phyloP scores from a whole-genome alignment of 1,140 invertebrate species.

The Nymphalis io region DNA sequence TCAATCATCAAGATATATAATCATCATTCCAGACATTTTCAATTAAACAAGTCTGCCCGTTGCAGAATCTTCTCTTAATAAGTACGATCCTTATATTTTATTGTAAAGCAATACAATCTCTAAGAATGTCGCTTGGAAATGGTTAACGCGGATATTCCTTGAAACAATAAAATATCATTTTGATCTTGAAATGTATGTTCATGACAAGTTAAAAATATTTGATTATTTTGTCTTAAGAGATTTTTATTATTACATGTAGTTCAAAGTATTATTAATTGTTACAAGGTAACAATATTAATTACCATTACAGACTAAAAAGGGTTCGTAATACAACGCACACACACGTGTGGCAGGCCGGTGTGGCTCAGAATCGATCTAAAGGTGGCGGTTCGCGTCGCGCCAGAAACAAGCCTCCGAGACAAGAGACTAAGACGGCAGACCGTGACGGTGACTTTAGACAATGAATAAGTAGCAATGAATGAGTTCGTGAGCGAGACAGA shows the following conservation, averaged over 20 bases:
- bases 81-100: conserved; percentile 3
- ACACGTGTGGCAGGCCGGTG: too few relatives aligned
- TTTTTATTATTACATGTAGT: background rate
- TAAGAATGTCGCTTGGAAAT: background rate
- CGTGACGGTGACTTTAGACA: too few relatives aligned
- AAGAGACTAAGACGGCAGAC: too few relatives aligned
- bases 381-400: too few relatives aligned
- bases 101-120: conserved; percentile 3
- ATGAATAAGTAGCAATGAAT: too few relatives aligned
- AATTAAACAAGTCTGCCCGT: conserved; percentile 22
- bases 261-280: too few relatives aligned
- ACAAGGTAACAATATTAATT: too few relatives aligned
- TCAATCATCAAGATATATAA: background rate
- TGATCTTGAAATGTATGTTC: background rate
- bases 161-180: background rate
- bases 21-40: conserved; percentile 12
- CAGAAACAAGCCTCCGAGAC: too few relatives aligned
- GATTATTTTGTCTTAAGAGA: background rate
- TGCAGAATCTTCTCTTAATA: conserved; percentile 19
- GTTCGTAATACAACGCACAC: too few relatives aligned
- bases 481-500: too few relatives aligned
- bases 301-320: too few relatives aligned
- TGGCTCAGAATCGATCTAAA: too few relatives aligned
- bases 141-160: background rate
- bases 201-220: background rate